Evolutionary conservation across 2,797 vertebrate species (phyloP), one percentile per base, ranked within the genome.

Genomic region (Loriculus beryllinus): DNA sequence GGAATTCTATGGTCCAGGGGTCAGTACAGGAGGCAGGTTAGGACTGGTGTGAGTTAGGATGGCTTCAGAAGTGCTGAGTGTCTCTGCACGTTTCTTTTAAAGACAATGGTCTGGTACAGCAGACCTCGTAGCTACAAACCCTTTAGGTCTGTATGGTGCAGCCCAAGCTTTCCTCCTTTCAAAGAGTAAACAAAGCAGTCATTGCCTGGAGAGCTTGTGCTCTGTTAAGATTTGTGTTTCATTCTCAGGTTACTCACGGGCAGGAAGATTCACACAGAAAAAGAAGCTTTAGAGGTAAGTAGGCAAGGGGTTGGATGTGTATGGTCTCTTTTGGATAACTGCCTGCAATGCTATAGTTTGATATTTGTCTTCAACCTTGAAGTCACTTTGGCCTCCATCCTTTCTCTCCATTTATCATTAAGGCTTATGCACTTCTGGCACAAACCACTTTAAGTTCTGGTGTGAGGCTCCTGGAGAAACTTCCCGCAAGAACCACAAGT

Each of bases 231-330:
- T 87, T 49, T 79, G 13, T 68, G 13, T 83, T 77, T 95, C 15
- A 28, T 82, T 92, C 43, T 95, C 97, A 99, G 99, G 95, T 98
- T 99, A 68, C 97, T 99, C 95, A 99, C 98, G 0, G 99, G 99
- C 92, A 98, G 98, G 80, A 99, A 98, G 96, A 99, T 99, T 97
- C 98, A 96, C 96, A 98, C 98, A n/a, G 98, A 99, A 96, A 98
- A 99, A 94, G 99, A 99, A 12, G 99, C 99, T 6, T 97, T 99
- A 29, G 98, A 98, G 98, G 99, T 99, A 82, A 96, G 96, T 49
- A 60, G 40, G 16, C 35, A 51, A 40, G n/a, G 25, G 29, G 10
- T 37, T 28, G 39, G 47, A 13, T 70, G 28, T 26, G 48, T 39
- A 29, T 37, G 49, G 19, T 82, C 29, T 84, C 22, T 48, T 15